These are phyloP conservation scores for Hypotaenidia okinawae DNA, from an alignment of 2,797 vertebrate genomes.

Conservation along the genomic window DNA sequence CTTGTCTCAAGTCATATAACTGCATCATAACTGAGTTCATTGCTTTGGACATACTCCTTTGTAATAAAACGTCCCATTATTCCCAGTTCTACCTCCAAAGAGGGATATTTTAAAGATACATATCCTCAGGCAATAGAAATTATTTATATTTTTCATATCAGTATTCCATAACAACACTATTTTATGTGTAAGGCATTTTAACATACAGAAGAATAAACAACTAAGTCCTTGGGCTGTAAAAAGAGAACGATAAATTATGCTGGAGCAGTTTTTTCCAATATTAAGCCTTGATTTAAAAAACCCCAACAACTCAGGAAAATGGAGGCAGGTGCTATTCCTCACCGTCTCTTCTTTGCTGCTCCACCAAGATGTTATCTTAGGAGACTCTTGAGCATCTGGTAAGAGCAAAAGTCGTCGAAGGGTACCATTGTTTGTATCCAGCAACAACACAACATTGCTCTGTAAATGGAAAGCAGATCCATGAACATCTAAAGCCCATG, in stretches of 20 bases:
- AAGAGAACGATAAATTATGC: neutral
- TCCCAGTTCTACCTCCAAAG: neutral
- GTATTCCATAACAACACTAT: neutral
- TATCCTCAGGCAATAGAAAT: neutral
- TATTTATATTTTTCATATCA: neutral
- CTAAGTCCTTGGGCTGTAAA: neutral
- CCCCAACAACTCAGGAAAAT: rapidly evolving
- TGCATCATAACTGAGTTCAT: neutral
- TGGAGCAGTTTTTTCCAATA: neutral
- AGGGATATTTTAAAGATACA: neutral
- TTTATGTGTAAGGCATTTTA: neutral
- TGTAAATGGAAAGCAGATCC: conserved; percentile 68
- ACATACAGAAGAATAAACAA: neutral
- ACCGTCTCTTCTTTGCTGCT: conserved; percentile 86
- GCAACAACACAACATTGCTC: conserved; percentile 89
- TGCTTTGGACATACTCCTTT: neutral
- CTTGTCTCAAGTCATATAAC: neutral
- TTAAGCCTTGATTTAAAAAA: neutral
- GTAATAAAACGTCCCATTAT: neutral
- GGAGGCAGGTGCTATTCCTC: neutral
- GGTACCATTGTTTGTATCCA: conserved; percentile 84
- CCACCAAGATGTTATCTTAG: conserved; percentile 82
- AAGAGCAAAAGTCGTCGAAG: conserved; percentile 84
- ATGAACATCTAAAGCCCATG: neutral
- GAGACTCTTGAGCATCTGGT: conserved; percentile 74